Conservation (phyloP, 2,113 vertebrate genomes). For the Salvator merianae region DNA sequence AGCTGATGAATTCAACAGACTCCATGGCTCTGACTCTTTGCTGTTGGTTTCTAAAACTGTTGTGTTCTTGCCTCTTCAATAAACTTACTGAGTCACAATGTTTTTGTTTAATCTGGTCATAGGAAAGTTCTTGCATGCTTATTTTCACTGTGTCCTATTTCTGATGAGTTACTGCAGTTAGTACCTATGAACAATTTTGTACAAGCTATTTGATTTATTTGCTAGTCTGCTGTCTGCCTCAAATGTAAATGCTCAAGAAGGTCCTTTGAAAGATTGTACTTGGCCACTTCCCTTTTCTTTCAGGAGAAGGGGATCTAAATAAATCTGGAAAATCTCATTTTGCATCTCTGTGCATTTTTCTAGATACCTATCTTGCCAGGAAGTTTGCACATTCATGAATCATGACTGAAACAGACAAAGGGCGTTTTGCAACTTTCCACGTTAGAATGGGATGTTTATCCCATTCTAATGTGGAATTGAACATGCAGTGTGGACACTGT, state of each 20-base stretch:
- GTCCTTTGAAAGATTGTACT: neutral
- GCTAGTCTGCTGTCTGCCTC: neutral
- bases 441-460: too few species aligned
- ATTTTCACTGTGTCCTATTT: neutral
- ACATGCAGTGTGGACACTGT: too few species aligned
- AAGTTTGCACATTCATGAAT: neutral
- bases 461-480: too few species aligned
- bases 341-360: neutral
- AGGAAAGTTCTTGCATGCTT: neutral
- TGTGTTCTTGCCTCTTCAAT: neutral
- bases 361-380: neutral
- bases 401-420: neutral
- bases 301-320: neutral
- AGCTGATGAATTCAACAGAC: neutral
- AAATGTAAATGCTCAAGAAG: neutral
- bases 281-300: neutral
- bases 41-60: neutral
- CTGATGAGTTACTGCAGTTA: neutral
- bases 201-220: neutral
- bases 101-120: neutral
- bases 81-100: neutral
- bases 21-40: neutral
- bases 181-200: neutral
- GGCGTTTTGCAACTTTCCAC: too few species aligned
- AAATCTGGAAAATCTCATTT: neutral